A percentile compares a stretch with the other conserved stretches of the same genome.
Conservation (phyloP, 1,140 invertebrate species). For the Rhopalosiphum maidis region DNA sequence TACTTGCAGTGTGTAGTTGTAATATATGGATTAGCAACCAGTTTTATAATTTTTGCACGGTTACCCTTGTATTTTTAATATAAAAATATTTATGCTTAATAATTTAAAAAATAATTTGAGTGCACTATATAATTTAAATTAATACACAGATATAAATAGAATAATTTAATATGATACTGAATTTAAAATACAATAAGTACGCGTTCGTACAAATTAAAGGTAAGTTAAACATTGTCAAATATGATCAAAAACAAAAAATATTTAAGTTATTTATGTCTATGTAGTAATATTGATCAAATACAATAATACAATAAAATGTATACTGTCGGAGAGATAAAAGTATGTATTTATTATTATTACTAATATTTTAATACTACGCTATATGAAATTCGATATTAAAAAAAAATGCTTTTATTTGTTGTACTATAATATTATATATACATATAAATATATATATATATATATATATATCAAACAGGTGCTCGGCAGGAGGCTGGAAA, state of each 20-base stretch:
- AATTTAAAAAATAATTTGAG: no score
- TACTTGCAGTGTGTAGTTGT: no score
- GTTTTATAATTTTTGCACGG: no score
- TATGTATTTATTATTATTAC: background rate
- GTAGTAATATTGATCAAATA: background rate
- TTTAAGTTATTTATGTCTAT: background rate
- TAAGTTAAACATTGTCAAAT: background rate
- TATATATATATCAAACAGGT: constrained; percentile 40
- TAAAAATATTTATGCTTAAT: no score
- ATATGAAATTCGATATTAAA: constrained; percentile 1
- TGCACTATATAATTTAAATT: no score
- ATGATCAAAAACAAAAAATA: background rate
- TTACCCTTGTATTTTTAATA: no score
- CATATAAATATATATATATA: background rate
- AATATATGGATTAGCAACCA: no score
- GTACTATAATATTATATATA: background rate
- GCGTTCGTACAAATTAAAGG: background rate
- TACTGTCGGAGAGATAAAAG: background rate
- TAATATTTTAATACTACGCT: background rate
- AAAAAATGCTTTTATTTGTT: background rate
- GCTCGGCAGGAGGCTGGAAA: constrained; percentile 33
- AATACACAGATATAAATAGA: no score
- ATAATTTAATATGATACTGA: no score
- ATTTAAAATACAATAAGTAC: no score
- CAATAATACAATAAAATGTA: background rate